A percentile compares a stretch with the other conserved stretches of the same genome.
Conservation (phyloP, 2,797 vertebrate species). For the Gymnodraco acuticeps region DNA sequence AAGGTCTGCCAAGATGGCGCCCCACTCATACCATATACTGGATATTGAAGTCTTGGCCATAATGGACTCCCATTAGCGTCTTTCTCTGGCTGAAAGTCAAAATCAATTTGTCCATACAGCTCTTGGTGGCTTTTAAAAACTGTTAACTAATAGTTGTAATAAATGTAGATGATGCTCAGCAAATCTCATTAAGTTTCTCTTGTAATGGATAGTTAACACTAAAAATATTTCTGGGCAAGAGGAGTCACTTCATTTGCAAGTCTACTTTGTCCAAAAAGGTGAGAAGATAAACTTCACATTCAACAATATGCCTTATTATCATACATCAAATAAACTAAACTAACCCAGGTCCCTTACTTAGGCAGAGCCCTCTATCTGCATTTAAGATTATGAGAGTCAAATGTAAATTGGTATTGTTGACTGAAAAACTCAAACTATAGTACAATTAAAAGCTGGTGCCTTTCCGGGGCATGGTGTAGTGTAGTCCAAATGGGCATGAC, state of each 20-base stretch:
- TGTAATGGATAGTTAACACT: not conserved
- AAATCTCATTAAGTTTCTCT: not conserved
- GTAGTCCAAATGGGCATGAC: not conserved
- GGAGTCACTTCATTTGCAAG: not conserved
- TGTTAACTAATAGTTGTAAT: not conserved
- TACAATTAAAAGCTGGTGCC: not conserved
- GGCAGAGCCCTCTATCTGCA: not conserved
- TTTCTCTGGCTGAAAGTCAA: slow-evolving; percentile 1
- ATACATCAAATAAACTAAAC: not conserved
- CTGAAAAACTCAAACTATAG: not conserved
- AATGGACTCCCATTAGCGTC: slow-evolving; percentile 30
- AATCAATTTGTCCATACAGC: slow-evolving; percentile 11
- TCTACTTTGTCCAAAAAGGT: not conserved
- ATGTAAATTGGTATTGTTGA: not conserved
- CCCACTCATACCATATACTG: slow-evolving; percentile 28
- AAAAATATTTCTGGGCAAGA: not conserved
- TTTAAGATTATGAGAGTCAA: not conserved
- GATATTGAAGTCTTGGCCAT: slow-evolving; percentile 17
- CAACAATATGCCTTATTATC: not conserved
- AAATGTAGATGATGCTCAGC: not conserved
- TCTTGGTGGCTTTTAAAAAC: not conserved
- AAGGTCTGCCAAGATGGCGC: slow-evolving; percentile 33
- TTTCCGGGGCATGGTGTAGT: not conserved
- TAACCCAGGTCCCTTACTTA: too few relatives aligned
- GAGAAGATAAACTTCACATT: not conserved